These are phyloP conservation scores for Phasia obesa DNA, from an alignment of 2,888 invertebrate species.

Conservation along the genomic window DNA sequence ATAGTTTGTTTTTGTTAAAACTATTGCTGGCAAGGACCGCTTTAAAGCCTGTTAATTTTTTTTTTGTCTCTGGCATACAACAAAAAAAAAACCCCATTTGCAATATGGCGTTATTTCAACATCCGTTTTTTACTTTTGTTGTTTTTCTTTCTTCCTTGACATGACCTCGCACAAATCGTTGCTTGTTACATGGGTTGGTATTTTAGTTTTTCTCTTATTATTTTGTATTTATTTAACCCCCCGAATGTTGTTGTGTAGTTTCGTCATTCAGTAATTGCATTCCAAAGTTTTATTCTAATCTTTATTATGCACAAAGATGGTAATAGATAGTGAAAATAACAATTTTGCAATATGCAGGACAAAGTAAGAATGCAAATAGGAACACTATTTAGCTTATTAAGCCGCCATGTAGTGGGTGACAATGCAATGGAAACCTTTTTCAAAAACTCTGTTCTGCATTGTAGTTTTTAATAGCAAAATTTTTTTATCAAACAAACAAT, in stretches of 20 bases:
- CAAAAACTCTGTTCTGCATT: too few species aligned
- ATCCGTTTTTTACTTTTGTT: slow-evolving; percentile 40
- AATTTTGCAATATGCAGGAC: slow-evolving; percentile 22
- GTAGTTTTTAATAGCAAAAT: too few species aligned
- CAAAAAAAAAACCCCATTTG: slow-evolving; percentile 35
- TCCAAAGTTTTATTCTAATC: slow-evolving; percentile 25
- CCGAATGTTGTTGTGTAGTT: slow-evolving; percentile 12
- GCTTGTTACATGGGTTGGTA: slow-evolving; percentile 32
- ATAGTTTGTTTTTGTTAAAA: slow-evolving; percentile 26
- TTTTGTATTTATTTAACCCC: slow-evolving; percentile 41
- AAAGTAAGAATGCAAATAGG: not conserved
- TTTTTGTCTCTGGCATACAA: not conserved
- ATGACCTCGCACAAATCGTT: slow-evolving; percentile 63
- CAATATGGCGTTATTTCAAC: slow-evolving; percentile 52
- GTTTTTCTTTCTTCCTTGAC: slow-evolving; percentile 5
- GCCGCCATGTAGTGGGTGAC: too few species aligned
- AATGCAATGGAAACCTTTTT: too few species aligned
- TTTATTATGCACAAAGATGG: slow-evolving; percentile 25
- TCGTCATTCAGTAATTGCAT: slow-evolving; percentile 62
- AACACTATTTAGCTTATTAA: not conserved
- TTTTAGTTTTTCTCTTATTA: slow-evolving; percentile 10
- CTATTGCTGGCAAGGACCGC: slow-evolving; percentile 21
- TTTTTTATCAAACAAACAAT: too few species aligned
- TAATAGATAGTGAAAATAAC: slow-evolving; percentile 34
- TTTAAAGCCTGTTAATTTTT: slow-evolving; percentile 16